Base-by-base conservation (phyloP, 1,140 invertebrate genomes). In the Acromyrmex charruanus region DNA sequence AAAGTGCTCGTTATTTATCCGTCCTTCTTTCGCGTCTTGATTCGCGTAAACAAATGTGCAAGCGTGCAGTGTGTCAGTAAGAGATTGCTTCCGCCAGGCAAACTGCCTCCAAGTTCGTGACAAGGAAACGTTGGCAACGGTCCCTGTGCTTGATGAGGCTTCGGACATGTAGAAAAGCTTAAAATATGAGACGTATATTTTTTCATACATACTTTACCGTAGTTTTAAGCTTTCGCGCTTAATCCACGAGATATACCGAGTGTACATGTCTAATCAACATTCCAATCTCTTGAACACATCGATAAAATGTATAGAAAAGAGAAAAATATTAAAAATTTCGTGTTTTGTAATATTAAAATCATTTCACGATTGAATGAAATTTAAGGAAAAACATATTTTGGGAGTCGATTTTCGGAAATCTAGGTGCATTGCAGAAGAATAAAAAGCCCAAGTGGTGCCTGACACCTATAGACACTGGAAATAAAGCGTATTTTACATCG, bases 1-100 rank as follows among this genome's bases (percentile, higher is more conserved):
- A 88, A 88, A 88, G 75, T n/a, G 63, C 39, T 72, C 74, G 31
- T 65, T 88, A 87, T 88, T 88, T 88, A 88, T 88, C 77, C 71
- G 66, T 63, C 31, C 51, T 69, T 7, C 55, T 81, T 55, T 69
- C 39, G 61, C 39, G 21, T 21, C 31, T 63, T 53, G 80, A 75
- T 74, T 84, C 80, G 66, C 77, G 71, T 88, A 88, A 88, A 87
- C 87, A 66, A 87, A 87, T 51, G 63, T 53, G 75, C 28, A 59
- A 77, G 82, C 74, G 82, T 79, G 82, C 82, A 77, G 53, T 84
- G 80, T 84, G 80, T 84, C 80, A 75, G 80, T 85, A 85, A 77
- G 82, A 77, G 74, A 85, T 77, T 79, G 82, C 82, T 77, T 85
- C 72, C 82, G 63, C 82, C 59, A 75, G 80, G 80, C 69, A 75